Evolutionary conservation across 2,113 vertebrate species (phyloP), one percentile per base, ranked within the genome.

Genomic region (Peromyscus leucopus): DNA sequence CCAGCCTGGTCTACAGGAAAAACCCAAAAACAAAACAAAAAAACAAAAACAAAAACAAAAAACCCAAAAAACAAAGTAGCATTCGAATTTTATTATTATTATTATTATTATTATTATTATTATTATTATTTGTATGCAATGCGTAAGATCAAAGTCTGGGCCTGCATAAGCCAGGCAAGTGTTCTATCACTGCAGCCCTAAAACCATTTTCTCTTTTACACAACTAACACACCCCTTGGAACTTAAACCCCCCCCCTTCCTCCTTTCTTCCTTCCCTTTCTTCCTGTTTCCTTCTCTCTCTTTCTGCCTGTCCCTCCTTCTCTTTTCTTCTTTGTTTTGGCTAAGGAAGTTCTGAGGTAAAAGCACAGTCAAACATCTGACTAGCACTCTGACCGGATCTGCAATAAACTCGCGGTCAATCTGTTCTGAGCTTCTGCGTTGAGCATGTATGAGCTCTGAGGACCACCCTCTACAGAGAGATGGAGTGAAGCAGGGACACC

Each of bases 351-450:
- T 31, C 26, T 86, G 33, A 89, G 11, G 12, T 69, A 90, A 48
- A 90, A 91, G 59, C 36, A 88, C 78, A 91, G 13, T 75, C 80
- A 95, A 91, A 91, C 7, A 65, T 67, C 85, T 39, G 51, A 65
- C 57, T 55, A 74, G n/a, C 16, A 12, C 39, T 17, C 69, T 5
- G 36, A 71, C 17, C 86, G 57, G 65, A 92, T 86, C 72, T 76
- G 74, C 86, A 55, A 36, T 82, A 67, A 94, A 75, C 39, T 87
- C 42, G 28, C 71, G 51, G 90, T 91, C 96, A 17, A 74, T 91
- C 57, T 93, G 4, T 39, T 72, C 51, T 91, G n/a, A 51, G 69
- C 24, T 65, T 42, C 69, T 31, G 22, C 83, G 46, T n/a, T 6
- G 31, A 19, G 15, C 69, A n/a, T 19, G 69, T 19, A 7, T 19